phyloP scores from a whole-genome alignment of 2,888 invertebrate species.

The Linyphia triangularis region DNA sequence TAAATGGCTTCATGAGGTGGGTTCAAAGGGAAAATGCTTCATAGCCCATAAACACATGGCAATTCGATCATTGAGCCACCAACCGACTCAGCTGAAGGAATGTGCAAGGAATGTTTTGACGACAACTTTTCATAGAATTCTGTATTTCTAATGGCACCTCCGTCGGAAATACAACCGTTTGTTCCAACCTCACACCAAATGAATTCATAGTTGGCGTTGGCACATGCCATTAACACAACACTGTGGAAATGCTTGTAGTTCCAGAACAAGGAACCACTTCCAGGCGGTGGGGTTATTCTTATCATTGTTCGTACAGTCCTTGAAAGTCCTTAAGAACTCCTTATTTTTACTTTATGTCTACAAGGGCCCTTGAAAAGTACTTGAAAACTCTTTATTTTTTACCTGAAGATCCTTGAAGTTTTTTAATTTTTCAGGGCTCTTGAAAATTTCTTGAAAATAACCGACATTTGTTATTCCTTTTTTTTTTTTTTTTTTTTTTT shows the following conservation, averaged over 20 bases:
- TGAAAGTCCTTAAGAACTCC: no score
- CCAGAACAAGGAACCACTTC: not conserved
- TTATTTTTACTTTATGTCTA: no score
- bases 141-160: slow-evolving; percentile 9
- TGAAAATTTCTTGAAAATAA: no score
- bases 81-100: not conserved
- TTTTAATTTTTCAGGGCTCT: no score
- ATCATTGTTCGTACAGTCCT: no score
- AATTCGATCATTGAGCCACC: not conserved
- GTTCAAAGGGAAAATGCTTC: not conserved
- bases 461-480: no score
- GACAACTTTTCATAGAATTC: not conserved
- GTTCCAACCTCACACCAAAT: slow-evolving; percentile 31
- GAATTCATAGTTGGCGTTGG: slow-evolving; percentile 19
- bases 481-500: no score
- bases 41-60: slow-evolving; percentile 10
- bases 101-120: not conserved
- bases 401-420: no score
- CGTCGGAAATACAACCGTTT: not conserved
- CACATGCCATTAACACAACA: slow-evolving; percentile 24
- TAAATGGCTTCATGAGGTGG: slow-evolving; percentile 14
- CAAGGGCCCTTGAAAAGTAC: no score
- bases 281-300: not conserved
- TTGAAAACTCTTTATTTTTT: no score
- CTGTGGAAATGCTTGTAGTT: not conserved